Percentiles rank a stretch among this genome's conserved stretches.
phyloP scores from a whole-genome alignment of 2,113 vertebrate genomes.

The Rhagologus leucostigma region DNA sequence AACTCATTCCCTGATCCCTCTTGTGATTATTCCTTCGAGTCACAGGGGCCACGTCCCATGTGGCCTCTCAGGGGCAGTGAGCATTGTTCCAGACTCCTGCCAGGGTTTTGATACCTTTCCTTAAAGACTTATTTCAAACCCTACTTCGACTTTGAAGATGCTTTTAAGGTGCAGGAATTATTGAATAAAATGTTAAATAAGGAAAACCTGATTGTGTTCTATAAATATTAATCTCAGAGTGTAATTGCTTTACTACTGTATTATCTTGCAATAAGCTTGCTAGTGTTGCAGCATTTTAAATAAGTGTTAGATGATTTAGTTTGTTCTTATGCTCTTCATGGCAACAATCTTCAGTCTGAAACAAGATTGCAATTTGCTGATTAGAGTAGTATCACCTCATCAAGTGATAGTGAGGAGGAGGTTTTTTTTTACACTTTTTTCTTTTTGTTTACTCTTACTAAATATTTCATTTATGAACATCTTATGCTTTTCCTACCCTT shows the following conservation, averaged over 20 bases:
- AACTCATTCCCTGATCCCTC: neutral
- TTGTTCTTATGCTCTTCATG: conserved; percentile 41
- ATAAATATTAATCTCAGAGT: conserved; percentile 53
- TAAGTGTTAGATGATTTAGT: conserved; percentile 64
- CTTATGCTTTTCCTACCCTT: neutral
- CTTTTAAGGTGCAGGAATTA: neutral
- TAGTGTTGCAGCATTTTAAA: conserved; percentile 62
- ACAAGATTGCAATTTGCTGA: conserved; percentile 56
- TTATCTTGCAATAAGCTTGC: conserved; percentile 64
- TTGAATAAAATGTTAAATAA: conserved; percentile 43
- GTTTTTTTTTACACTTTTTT: neutral
- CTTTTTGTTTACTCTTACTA: neutral
- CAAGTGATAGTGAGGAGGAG: neutral
- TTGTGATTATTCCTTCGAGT: neutral
- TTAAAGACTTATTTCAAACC: neutral
- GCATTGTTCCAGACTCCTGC: neutral
- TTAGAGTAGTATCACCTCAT: neutral
- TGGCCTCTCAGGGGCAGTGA: neutral
- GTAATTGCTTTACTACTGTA: conserved; percentile 55
- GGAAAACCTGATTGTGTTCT: conserved; percentile 38
- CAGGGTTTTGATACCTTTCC: neutral
- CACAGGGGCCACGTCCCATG: accelerated
- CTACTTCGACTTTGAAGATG: neutral
- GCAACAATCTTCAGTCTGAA: conserved; percentile 56
- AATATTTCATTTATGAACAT: neutral